Evolutionary conservation across 2,888 invertebrate genomes (phyloP).

Genomic region (Taenaris catops): DNA sequence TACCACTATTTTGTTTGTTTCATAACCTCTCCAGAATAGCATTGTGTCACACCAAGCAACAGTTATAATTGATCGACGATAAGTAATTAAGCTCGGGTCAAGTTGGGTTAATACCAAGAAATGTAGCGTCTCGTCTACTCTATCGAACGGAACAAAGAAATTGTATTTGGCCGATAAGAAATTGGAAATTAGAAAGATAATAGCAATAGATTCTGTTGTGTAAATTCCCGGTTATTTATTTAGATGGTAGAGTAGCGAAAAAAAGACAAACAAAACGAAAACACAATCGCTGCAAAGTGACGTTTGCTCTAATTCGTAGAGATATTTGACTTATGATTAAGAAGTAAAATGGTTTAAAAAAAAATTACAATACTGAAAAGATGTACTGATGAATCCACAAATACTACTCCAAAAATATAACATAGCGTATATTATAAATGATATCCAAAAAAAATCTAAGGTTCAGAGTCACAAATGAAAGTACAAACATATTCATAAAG

Average conservation of each 20-base stretch:
- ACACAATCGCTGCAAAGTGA: background rate
- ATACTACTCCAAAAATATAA: background rate
- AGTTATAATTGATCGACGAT: constrained; percentile 22
- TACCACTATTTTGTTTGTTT: constrained; percentile 3
- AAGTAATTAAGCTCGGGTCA: constrained; percentile 23
- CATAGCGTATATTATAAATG: too few species aligned
- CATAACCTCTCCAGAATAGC: constrained; percentile 10
- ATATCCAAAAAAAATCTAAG: too few species aligned
- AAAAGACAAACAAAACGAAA: background rate
- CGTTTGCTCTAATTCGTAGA: background rate
- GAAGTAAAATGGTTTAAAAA: too few species aligned
- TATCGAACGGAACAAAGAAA: constrained; percentile 18
- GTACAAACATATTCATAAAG: too few species aligned
- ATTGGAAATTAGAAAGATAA: constrained; percentile 8
- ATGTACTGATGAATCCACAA: background rate
- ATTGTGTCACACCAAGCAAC: constrained; percentile 15
- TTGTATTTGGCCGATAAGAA: constrained; percentile 5
- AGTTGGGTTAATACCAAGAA: constrained; percentile 23
- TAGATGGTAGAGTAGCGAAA: constrained; percentile 3
- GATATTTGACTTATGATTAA: background rate
- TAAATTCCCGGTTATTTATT: constrained; percentile 10
- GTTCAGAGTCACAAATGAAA: too few species aligned
- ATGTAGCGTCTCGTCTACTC: constrained; percentile 16
- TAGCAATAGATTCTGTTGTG: constrained; percentile 1
- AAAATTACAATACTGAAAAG: too few species aligned